Conservation (phyloP, 2,888 invertebrate species). For the Ophraella communa region DNA sequence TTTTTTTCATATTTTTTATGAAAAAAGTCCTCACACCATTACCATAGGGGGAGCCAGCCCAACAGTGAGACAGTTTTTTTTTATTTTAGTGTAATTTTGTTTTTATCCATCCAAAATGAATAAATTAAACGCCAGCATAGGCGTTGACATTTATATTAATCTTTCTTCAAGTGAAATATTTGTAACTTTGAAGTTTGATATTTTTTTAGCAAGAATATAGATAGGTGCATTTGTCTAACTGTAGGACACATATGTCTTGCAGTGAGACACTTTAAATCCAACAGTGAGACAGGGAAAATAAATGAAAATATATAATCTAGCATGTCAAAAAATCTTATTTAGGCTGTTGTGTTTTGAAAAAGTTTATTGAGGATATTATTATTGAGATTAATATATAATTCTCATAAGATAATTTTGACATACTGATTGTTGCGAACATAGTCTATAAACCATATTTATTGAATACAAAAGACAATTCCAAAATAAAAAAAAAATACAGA, state of each 20-base stretch:
- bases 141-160: slow-evolving; percentile 5
- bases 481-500: too few relatives aligned
- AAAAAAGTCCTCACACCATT: too few relatives aligned
- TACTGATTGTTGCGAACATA: slow-evolving; percentile 2
- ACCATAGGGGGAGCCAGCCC: not conserved
- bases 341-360: not conserved
- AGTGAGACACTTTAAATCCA: slow-evolving; percentile 3
- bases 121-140: slow-evolving; percentile 5
- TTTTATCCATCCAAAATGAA: slow-evolving; percentile 10
- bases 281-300: slow-evolving; percentile 17
- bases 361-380: slow-evolving; percentile 9
- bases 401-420: slow-evolving; percentile 3
- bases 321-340: slow-evolving; percentile 11
- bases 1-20: too few relatives aligned
- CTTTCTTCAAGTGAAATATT: slow-evolving; percentile 5
- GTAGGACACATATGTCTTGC: slow-evolving; percentile 3
- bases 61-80: slow-evolving; percentile 6
- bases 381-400: slow-evolving; percentile 3
- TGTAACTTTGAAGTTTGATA: slow-evolving; percentile 13
- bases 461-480: not conserved
- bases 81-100: slow-evolving; percentile 7
- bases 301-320: slow-evolving; percentile 11
- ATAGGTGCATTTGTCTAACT: slow-evolving; percentile 1
- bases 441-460: not conserved
- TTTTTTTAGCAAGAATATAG: slow-evolving; percentile 5